These are phyloP conservation scores for Eudorcas thomsonii DNA, from an alignment of 2,113 vertebrate species.

Conservation along the genomic window DNA sequence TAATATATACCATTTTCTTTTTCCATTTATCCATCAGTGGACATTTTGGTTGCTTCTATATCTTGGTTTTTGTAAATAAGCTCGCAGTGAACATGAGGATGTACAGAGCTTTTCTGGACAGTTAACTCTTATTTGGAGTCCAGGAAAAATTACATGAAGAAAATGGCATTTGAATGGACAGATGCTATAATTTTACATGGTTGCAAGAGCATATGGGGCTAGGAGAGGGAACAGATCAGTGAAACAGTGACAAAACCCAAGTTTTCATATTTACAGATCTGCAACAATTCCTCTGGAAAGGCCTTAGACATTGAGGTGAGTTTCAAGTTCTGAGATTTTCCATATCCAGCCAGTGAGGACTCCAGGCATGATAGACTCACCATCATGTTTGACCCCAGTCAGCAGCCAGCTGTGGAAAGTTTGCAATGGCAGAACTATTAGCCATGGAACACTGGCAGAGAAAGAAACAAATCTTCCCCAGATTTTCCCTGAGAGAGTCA, in stretches of 20 bases:
- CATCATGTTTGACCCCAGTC: not conserved
- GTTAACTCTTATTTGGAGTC: not conserved
- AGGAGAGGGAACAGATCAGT: not conserved
- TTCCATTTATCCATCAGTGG: not conserved
- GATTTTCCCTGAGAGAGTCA: not conserved
- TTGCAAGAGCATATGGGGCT: not conserved
- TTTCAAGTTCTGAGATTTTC: not conserved
- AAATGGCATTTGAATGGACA: not conserved
- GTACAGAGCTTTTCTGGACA: not conserved
- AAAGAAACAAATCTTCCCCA: not conserved
- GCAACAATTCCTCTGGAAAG: not conserved
- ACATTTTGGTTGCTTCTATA: not conserved
- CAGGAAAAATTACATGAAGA: not conserved
- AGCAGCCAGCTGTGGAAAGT: not conserved
- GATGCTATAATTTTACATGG: not conserved
- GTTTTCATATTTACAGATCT: not conserved
- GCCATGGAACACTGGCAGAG: not conserved
- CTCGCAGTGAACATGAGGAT: not conserved
- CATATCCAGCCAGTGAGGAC: not conserved
- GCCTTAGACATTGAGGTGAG: not conserved
- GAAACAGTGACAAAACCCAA: not conserved
- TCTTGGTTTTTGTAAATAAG: not conserved
- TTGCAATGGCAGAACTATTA: not conserved
- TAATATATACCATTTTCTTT: not conserved
- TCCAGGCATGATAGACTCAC: not conserved